These are phyloP conservation scores for Rhimphoctona megacephalus DNA, from an alignment of 2,888 invertebrate species.

Conservation along the genomic window DNA sequence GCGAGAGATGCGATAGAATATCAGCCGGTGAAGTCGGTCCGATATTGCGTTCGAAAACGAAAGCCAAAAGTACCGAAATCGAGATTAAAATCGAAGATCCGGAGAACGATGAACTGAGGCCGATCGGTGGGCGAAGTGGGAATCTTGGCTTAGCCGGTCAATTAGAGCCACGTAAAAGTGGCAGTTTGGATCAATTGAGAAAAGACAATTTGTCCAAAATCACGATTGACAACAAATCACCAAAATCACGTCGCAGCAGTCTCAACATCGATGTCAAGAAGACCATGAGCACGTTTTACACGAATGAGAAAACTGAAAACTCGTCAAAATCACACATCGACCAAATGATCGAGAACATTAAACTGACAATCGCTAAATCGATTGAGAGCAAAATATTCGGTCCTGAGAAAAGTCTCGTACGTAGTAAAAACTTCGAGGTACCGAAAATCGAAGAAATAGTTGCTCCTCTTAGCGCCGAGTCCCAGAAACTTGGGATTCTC, in stretches of 20 bases:
- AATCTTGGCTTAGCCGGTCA: constrained; percentile 42
- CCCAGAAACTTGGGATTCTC: constrained; percentile 77
- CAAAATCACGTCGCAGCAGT: constrained; percentile 80
- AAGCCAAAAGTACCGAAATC: constrained; percentile 78
- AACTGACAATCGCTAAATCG: constrained; percentile 81
- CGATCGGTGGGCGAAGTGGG: constrained; percentile 59
- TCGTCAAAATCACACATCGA: constrained; percentile 80
- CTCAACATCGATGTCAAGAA: constrained; percentile 82
- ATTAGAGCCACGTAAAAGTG: constrained; percentile 64
- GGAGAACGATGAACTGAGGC: constrained; percentile 60
- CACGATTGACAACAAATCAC: constrained; percentile 69
- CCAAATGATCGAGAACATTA: constrained; percentile 83
- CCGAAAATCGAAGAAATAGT: constrained; percentile 82
- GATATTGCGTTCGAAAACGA: constrained; percentile 82
- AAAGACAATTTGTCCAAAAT: constrained; percentile 79
- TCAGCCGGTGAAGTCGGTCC: constrained; percentile 78
- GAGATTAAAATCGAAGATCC: constrained; percentile 65
- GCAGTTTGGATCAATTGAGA: constrained; percentile 74
- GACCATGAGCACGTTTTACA: constrained; percentile 78
- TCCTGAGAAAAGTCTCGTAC: constrained; percentile 77
- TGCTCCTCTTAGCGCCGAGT: constrained; percentile 80
- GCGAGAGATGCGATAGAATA: constrained; percentile 76
- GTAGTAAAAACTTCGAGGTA: constrained; percentile 80
- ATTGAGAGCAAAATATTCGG: constrained; percentile 82
- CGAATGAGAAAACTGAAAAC: constrained; percentile 76